A percentile compares a stretch with the other conserved stretches of the same genome.
Evolutionary conservation across 1,140 invertebrate species (phyloP).

Genomic region (Aphaenogaster ashmeadi): DNA sequence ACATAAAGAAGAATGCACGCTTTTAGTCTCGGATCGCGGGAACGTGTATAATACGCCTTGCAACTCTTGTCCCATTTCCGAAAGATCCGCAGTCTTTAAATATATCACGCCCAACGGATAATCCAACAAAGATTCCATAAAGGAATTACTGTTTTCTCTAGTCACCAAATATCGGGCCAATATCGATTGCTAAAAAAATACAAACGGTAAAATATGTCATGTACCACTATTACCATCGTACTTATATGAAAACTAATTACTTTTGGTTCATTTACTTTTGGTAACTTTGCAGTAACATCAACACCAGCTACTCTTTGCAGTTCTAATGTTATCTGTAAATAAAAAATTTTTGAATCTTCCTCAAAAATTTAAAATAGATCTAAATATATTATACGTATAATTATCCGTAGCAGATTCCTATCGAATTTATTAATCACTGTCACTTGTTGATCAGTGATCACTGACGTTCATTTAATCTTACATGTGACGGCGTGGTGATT

Average conservation of each 20-base stretch:
- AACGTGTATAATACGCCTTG: conserved; percentile 91
- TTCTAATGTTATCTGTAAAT: conserved; percentile 84
- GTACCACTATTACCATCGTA: background rate
- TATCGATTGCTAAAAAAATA: conserved; percentile 85
- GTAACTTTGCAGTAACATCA: conserved; percentile 86
- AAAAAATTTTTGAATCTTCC: conserved; percentile 43
- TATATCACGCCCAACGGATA: conserved; percentile 89
- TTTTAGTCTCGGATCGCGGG: conserved; percentile 89
- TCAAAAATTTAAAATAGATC: background rate
- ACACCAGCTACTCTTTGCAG: conserved; percentile 89
- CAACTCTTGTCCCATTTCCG: conserved; percentile 89
- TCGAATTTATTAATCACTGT: background rate
- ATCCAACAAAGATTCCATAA: conserved; percentile 88
- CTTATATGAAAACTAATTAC: conserved; percentile 72
- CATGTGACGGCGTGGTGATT: conserved; percentile 81
- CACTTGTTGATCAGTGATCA: background rate
- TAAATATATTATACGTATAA: conserved; percentile 7
- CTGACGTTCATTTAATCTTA: conserved; percentile 69
- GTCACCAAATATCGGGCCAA: conserved; percentile 87
- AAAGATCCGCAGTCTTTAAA: conserved; percentile 89
- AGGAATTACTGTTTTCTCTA: conserved; percentile 86
- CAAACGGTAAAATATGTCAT: conserved; percentile 8
- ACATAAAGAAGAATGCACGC: conserved; percentile 86
- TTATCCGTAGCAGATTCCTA: background rate
- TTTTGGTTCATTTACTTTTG: conserved; percentile 79